Evolutionary conservation across 2,888 invertebrate genomes (phyloP), one percentile per base, ranked within the genome.

Genomic region (Melanostoma mellinum): DNA sequence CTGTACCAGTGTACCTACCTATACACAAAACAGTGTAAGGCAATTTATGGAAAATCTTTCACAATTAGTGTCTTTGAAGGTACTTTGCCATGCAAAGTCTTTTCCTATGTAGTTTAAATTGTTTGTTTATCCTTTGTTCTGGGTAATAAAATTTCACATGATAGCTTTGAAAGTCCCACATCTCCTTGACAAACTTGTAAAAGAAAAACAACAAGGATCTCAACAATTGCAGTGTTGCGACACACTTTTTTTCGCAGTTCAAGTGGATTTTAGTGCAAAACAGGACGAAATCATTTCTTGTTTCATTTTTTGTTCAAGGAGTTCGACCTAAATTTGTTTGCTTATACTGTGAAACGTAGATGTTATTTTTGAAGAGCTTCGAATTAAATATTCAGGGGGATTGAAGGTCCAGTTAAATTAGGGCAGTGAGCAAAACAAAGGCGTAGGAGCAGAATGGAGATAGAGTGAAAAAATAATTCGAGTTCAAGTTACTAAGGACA

Each of bases 401-500:
- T 67, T 73, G 67, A 72, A 78, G 67, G 76, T 76, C 60, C 56
- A 30, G 8, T 72, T n/a, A 48, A 67, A 68, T 53, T 55, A 53
- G 67, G 48, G 48, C 42, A 72, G 48, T 42, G 42, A 9, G n/a
- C 6, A 36, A 50, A 58, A 76, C 67, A 76, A 76, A 71, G 65
- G 1, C 76, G 30, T 42, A 58, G 55, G 42, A 61, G 40, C 33
- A 53, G 48, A 76, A 72, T 67, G 60, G 40, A 72, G 61, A 72
- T 72, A 67, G 61, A 72, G 76, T 72, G 76, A 48, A 72, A 67
- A 72, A 81, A 77, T 77, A 76, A 67, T 76, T 72, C 72, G 71
- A 81, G 81, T 81, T 81, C 81, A 81, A 81, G 81, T 81, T 81
- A 72, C 72, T 56, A 68, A 55, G 76, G 67, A 76, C 76, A 72